Evolutionary conservation across 2,113 vertebrate genomes (phyloP).

Genomic region (Eurystomus gularis): DNA sequence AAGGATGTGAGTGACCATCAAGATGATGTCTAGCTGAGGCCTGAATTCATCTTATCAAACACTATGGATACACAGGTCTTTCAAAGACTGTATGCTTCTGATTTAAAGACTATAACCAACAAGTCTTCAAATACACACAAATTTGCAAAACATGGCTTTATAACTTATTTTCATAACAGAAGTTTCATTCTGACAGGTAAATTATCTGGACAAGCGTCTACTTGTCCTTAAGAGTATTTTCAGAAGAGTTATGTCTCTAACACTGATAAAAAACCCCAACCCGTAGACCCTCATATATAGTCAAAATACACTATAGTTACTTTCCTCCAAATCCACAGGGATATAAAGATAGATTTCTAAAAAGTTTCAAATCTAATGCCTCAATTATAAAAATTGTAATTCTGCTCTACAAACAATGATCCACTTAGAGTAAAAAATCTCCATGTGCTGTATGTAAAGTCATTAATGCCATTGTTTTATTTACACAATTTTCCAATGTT

Average conservation of each 20-base stretch:
- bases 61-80: not conserved
- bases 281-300: accelerated
- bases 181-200: not conserved
- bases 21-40: not conserved
- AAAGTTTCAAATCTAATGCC: not conserved
- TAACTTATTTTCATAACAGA: not conserved
- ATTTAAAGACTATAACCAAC: not conserved
- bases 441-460: not conserved
- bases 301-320: not conserved
- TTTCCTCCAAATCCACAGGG: not conserved
- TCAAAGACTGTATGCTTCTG: not conserved
- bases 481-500: not conserved
- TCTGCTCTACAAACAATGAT: not conserved
- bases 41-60: not conserved
- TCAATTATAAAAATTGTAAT: not conserved
- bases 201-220: not conserved
- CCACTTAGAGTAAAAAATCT: not conserved
- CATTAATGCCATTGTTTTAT: not conserved
- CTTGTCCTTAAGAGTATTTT: not conserved
- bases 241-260: not conserved
- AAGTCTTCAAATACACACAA: not conserved
- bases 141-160: not conserved
- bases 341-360: not conserved
- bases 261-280: not conserved
- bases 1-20: not conserved